Evolutionary conservation across 2,888 invertebrate species (phyloP), one percentile per base, ranked within the genome.

Genomic region (Drosophila mulleri): DNA sequence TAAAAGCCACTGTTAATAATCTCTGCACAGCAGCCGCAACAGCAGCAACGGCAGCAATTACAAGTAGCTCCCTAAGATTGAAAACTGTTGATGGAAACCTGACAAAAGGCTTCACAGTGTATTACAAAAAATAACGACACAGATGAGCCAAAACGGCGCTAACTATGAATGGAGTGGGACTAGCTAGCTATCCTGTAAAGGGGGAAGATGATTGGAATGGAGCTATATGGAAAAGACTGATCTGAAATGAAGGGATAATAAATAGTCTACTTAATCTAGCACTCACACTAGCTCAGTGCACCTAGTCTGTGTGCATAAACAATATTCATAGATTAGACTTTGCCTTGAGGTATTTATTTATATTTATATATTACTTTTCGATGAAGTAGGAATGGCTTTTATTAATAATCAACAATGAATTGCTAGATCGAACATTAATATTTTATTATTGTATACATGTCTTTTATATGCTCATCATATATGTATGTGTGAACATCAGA

Each of bases 61-160:
- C 89, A 85, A 89, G 81, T 83, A 81, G 89, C 87, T 73, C 47
- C 59, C 62, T 47, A 70, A 63, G 57, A 75, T 78, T 76, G 61
- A 74, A 76, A 75, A 83, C 75, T 78, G 80, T 75, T 78, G 78
- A 74, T 81, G 79, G 70, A 81, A 78, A 78, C 72, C 68, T 67
- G 68, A 68, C 69, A 54, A 72, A 66, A 62, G 62, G 39, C 63
- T 54, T 61, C 57, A 50, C 50, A 39, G 23, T 32, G 52, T 16
- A 26, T 6, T 39, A 35, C 18, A 41, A 35, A 42, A 29, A 29
- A 26, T 7, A 29, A 37, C 37, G 14, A 64, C 47, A 20, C 26
- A 54, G 29, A 20, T 26, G 52, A 52, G 57, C 41, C 53, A 18
- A 32, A 16, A 20, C 23, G 18, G 44, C 20, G 39, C 7, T 53